Evolutionary conservation across 2,113 vertebrate species (phyloP).

Genomic region (Microcebus murinus): DNA sequence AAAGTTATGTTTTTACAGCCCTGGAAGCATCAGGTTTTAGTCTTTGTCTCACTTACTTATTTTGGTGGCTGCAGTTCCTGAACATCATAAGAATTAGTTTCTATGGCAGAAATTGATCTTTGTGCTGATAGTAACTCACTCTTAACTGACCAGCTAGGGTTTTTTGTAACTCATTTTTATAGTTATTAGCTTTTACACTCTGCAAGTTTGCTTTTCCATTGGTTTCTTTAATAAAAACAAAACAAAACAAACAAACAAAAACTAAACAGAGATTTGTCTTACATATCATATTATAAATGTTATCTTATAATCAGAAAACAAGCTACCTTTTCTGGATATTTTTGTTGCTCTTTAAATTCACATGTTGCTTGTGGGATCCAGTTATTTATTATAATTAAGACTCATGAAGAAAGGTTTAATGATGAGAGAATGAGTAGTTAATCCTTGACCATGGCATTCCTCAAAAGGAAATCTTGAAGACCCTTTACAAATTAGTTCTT

Average conservation of each 20-base stretch:
- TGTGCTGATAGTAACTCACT: neutral
- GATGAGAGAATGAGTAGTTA: neutral
- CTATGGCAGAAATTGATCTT: neutral
- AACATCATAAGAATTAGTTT: neutral
- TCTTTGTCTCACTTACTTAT: neutral
- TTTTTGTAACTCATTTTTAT: neutral
- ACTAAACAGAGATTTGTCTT: neutral
- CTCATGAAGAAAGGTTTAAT: neutral
- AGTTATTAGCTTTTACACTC: neutral
- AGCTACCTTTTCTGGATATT: neutral
- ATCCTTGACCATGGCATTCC: neutral
- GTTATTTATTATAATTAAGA: constrained; percentile 26
- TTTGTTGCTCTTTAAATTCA: neutral
- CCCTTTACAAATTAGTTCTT: neutral
- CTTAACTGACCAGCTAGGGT: neutral
- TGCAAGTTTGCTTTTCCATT: neutral
- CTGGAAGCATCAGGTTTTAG: neutral
- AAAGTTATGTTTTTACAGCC: neutral
- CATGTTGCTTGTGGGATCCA: neutral
- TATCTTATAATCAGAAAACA: neutral
- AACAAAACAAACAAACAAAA: neutral
- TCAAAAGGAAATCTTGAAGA: neutral
- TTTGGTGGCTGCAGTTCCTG: neutral
- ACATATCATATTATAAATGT: neutral
- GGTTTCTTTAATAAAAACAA: neutral